Conservation (phyloP, 2,888 invertebrate species). For the Lampropteryx suffumata region DNA sequence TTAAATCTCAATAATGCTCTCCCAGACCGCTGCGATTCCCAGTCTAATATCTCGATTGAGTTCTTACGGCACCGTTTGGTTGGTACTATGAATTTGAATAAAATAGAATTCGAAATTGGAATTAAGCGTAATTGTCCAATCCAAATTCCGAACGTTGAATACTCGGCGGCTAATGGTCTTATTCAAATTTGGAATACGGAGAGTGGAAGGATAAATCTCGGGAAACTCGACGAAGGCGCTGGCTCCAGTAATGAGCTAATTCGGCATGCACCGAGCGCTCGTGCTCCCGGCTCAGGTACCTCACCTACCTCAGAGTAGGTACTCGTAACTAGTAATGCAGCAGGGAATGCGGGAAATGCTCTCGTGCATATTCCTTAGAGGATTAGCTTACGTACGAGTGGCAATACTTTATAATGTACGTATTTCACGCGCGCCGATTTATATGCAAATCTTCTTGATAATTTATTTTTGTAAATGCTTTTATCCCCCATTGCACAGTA, state of each 20-base stretch:
- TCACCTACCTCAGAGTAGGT: slow-evolving; percentile 23
- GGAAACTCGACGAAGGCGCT: slow-evolving; percentile 45
- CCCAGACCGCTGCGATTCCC: slow-evolving; percentile 6
- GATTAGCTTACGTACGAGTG: slow-evolving; percentile 17
- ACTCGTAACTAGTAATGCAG: slow-evolving; percentile 42
- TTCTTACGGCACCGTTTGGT: slow-evolving; percentile 13
- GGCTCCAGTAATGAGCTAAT: slow-evolving; percentile 67
- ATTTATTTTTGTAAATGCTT: slow-evolving; percentile 12
- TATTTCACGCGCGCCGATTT: slow-evolving; percentile 8
- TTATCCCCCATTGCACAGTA: slow-evolving; percentile 2
- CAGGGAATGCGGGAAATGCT: slow-evolving; percentile 51
- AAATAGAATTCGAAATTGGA: slow-evolving; percentile 35
- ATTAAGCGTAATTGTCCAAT: slow-evolving; percentile 39
- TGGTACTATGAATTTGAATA: slow-evolving; percentile 27
- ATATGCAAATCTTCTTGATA: slow-evolving; percentile 17
- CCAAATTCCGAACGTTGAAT: slow-evolving; percentile 46
- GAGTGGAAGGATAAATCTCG: slow-evolving; percentile 58
- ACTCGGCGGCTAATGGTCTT: slow-evolving; percentile 54
- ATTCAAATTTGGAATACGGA: slow-evolving; percentile 60
- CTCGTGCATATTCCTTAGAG: slow-evolving; percentile 31
- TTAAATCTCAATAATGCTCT: slow-evolving; percentile 10
- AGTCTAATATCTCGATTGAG: slow-evolving; percentile 21
- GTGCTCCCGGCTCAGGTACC: slow-evolving; percentile 35
- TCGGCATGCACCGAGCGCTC: slow-evolving; percentile 54
- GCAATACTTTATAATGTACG: slow-evolving; percentile 16